Evolutionary conservation across 2,888 invertebrate species (phyloP).

Genomic region (Melinopterus prodromus): DNA sequence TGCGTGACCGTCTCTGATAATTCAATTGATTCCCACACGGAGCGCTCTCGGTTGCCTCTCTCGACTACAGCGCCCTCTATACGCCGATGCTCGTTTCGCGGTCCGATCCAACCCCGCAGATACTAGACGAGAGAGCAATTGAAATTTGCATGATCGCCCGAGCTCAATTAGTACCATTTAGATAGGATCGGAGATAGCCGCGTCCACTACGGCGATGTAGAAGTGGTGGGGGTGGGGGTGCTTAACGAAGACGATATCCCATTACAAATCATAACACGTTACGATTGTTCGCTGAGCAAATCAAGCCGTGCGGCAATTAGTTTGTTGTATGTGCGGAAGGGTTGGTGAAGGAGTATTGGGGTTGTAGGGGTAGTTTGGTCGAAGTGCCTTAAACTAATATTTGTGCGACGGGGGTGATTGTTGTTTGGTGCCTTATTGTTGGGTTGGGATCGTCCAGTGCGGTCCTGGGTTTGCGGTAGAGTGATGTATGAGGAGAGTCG

Average conservation of each 20-base stretch:
- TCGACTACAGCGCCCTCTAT: no score
- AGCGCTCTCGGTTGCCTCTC: not conserved
- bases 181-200: slow-evolving; percentile 4
- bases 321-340: not conserved
- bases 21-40: slow-evolving; percentile 17
- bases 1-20: slow-evolving; percentile 14
- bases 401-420: not conserved
- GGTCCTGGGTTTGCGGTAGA: not conserved
- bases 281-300: not conserved
- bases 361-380: not conserved
- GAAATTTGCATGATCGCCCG: slow-evolving; percentile 24
- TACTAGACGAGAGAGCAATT: slow-evolving; percentile 12
- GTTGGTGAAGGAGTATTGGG: not conserved
- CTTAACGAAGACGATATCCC: slow-evolving; percentile 19
- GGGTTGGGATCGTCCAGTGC: not conserved
- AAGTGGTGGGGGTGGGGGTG: not conserved
- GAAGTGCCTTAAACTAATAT: not conserved
- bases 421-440: not conserved
- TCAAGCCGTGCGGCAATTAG: not conserved
- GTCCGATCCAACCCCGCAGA: not conserved
- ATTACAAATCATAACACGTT: slow-evolving; percentile 22
- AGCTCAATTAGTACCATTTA: slow-evolving; percentile 14
- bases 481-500: not conserved
- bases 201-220: no score
- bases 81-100: slow-evolving; percentile 14